These are phyloP conservation scores for Tridacna gigas DNA, from an alignment of 2,888 invertebrate genomes.

Conservation along the genomic window DNA sequence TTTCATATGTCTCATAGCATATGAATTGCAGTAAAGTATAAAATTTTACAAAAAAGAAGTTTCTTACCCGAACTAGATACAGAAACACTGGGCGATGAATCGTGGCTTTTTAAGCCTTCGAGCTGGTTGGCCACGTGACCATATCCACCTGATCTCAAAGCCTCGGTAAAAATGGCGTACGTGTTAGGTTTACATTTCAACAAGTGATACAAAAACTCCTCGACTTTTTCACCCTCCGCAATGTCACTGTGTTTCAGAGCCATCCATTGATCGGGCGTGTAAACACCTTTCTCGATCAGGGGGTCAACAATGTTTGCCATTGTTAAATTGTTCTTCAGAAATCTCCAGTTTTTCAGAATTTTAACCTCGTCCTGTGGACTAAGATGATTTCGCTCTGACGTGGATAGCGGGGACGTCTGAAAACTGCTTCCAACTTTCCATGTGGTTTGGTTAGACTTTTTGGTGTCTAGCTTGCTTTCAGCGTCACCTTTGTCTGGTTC, in stretches of 20 bases:
- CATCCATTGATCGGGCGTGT: slow-evolving; percentile 64
- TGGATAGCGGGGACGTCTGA: not conserved
- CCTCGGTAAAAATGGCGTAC: slow-evolving; percentile 47
- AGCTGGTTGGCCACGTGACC: slow-evolving; percentile 58
- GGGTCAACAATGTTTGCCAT: slow-evolving; percentile 59
- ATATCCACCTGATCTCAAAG: slow-evolving; percentile 47
- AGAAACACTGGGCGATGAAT: slow-evolving; percentile 33
- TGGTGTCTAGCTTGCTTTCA: not conserved
- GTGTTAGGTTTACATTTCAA: slow-evolving; percentile 54
- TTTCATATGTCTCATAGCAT: too few relatives aligned
- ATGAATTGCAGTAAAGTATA: too few relatives aligned
- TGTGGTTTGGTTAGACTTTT: not conserved
- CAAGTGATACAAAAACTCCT: slow-evolving; percentile 62
- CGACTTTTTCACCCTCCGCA: slow-evolving; percentile 57
- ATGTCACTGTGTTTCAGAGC: slow-evolving; percentile 52
- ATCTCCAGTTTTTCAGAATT: slow-evolving; percentile 65
- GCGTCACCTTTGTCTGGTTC: too few relatives aligned
- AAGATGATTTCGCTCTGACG: slow-evolving; percentile 19
- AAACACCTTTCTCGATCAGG: slow-evolving; percentile 59
- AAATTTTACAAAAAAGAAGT: too few relatives aligned
- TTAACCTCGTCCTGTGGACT: slow-evolving; percentile 60
- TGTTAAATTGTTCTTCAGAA: slow-evolving; percentile 55
- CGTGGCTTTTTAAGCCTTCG: slow-evolving; percentile 31
- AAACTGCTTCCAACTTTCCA: slow-evolving; percentile 12
- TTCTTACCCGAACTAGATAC: slow-evolving; percentile 47